A percentile compares a stretch with the other conserved stretches of the same genome.
Evolutionary conservation across 2,797 vertebrate genomes (phyloP).

Genomic region (Gambelia wislizenii): DNA sequence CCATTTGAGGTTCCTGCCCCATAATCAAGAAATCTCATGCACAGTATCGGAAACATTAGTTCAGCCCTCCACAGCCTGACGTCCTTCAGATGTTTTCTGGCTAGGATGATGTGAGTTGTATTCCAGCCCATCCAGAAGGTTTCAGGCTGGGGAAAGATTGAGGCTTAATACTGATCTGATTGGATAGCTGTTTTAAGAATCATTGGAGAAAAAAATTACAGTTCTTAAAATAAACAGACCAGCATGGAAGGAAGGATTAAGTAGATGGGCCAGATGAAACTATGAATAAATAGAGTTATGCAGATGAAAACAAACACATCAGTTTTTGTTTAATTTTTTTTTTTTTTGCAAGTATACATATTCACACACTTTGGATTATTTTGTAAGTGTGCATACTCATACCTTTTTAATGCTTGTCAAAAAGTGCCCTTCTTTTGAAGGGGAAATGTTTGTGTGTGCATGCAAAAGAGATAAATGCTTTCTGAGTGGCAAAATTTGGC

Average conservation of each 20-base stretch:
- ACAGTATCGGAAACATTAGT: not conserved
- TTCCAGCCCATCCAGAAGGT: not conserved
- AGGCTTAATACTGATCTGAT: not conserved
- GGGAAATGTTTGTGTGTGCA: too few relatives aligned
- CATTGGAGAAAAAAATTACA: not conserved
- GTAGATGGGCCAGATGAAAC: not conserved
- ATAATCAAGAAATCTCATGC: not conserved
- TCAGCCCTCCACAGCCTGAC: not conserved
- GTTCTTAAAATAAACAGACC: not conserved
- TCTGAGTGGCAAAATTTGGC: not conserved
- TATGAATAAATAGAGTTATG: not conserved
- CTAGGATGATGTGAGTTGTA: not conserved
- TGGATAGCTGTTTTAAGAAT: not conserved
- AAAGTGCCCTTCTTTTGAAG: not conserved
- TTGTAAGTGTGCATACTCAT: not conserved
- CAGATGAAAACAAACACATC: not conserved
- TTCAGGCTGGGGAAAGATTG: not conserved
- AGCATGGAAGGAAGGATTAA: not conserved
- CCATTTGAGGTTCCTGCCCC: not conserved
- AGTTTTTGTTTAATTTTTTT: not conserved
- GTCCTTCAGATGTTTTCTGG: not conserved
- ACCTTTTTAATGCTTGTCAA: not conserved
- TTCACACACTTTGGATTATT: not conserved
- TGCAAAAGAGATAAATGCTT: too few relatives aligned
- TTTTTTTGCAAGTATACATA: not conserved